These are phyloP conservation scores for Gastrophysa polygoni DNA, from an alignment of 2,888 invertebrate species.

Conservation along the genomic window DNA sequence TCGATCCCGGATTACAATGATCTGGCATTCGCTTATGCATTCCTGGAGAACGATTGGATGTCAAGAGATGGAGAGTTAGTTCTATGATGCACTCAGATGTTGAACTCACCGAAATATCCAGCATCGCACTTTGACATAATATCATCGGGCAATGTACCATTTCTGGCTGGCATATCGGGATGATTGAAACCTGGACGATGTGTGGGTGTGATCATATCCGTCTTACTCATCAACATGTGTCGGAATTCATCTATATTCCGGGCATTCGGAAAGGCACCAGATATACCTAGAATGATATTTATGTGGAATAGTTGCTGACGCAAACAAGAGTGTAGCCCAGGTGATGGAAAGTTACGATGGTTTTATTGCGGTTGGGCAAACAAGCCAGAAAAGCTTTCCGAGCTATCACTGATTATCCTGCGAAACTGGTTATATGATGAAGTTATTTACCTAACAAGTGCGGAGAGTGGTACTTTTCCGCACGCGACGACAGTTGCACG, in stretches of 20 bases:
- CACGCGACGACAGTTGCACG: no score
- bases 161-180: constrained; percentile 64
- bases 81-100: no score
- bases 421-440: no score
- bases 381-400: no score
- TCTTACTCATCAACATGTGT: constrained; percentile 74
- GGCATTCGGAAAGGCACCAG: constrained; percentile 80
- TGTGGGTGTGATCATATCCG: constrained; percentile 84
- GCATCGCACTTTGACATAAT: constrained; percentile 62
- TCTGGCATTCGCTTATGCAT: neutral
- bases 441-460: no score
- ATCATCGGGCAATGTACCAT: constrained; percentile 66
- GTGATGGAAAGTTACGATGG: no score
- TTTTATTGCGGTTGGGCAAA: no score
- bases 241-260: constrained; percentile 73
- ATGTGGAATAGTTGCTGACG: no score
- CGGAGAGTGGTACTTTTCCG: no score
- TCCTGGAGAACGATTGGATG: neutral
- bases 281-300: constrained; percentile 57
- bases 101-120: constrained; percentile 62
- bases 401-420: no score
- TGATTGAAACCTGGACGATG: constrained; percentile 75
- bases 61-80: no score
- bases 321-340: no score
- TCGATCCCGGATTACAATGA: constrained; percentile 10